phyloP scores from a whole-genome alignment of 2,113 vertebrate genomes.

The Trichomycterus rosablanca region DNA sequence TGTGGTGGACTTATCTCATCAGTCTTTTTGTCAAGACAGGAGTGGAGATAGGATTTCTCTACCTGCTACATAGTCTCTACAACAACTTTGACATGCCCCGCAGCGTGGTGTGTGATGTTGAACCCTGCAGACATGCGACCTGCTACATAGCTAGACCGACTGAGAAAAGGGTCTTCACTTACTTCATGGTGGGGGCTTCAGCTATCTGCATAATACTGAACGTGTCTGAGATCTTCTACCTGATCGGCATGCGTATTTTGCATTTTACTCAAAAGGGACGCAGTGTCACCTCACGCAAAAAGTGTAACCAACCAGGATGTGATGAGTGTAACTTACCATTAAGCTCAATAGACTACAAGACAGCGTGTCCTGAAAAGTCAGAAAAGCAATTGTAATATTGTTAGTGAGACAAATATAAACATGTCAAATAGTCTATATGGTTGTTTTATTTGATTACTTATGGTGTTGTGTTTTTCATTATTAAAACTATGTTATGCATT shows the following conservation, averaged over 20 bases:
- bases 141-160: conserved; percentile 75
- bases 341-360: conserved; percentile 4
- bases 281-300: not conserved
- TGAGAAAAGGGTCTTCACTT: conserved; percentile 76
- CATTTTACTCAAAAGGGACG: conserved; percentile 40
- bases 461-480: too few species aligned
- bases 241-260: conserved; percentile 60
- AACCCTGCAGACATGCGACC: conserved; percentile 72
- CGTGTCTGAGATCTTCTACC: conserved; percentile 70
- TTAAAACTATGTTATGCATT: too few species aligned
- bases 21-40: conserved; percentile 72
- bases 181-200: conserved; percentile 76
- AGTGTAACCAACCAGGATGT: conserved; percentile 20
- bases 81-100: conserved; percentile 68
- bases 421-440: too few species aligned
- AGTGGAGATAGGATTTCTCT: conserved; percentile 70
- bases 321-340: conserved; percentile 4
- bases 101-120: conserved; percentile 65
- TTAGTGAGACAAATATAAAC: too few species aligned
- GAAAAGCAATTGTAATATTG: conserved; percentile 13
- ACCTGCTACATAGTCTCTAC: conserved; percentile 70
- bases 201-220: conserved; percentile 71
- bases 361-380: conserved; percentile 11
- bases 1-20: conserved; percentile 86
- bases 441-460: too few species aligned